A percentile compares a stretch with the other conserved stretches of the same genome.
Conservation (phyloP, 2,888 invertebrate species). For the Masnerella sp. region DNA sequence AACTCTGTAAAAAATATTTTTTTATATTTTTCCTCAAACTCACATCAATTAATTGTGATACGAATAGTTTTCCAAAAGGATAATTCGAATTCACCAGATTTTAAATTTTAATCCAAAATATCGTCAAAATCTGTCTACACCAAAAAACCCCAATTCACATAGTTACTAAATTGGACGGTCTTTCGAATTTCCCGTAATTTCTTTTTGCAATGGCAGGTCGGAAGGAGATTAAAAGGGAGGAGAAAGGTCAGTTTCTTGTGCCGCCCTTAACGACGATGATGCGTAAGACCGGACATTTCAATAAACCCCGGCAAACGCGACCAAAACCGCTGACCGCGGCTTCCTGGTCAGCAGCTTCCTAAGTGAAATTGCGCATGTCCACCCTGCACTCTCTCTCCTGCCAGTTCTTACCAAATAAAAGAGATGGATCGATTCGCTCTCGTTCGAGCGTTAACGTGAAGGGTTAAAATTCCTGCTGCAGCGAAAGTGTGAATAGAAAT, state of each 20-base stretch:
- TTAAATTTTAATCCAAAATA: too few species aligned
- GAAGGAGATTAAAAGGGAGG: too few species aligned
- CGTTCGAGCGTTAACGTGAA: slow-evolving; percentile 52
- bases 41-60: too few species aligned
- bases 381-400: slow-evolving; percentile 56
- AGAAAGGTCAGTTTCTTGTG: slow-evolving; percentile 57
- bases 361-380: slow-evolving; percentile 70
- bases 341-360: slow-evolving; percentile 69
- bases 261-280: slow-evolving; percentile 64
- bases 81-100: too few species aligned
- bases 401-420: slow-evolving; percentile 62
- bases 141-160: too few species aligned
- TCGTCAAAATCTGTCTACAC: too few species aligned
- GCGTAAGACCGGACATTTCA: slow-evolving; percentile 76
- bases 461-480: slow-evolving; percentile 47
- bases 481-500: slow-evolving; percentile 40
- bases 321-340: slow-evolving; percentile 70
- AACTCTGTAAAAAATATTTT: too few species aligned
- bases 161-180: too few species aligned
- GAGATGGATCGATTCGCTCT: slow-evolving; percentile 67
- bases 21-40: too few species aligned
- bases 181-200: too few species aligned
- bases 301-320: slow-evolving; percentile 73
- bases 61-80: too few species aligned
- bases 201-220: too few species aligned